A percentile compares a stretch with the other conserved stretches of the same genome.
Conservation (phyloP, 2,797 vertebrate species). For the Chlorospingus semifuscus region DNA sequence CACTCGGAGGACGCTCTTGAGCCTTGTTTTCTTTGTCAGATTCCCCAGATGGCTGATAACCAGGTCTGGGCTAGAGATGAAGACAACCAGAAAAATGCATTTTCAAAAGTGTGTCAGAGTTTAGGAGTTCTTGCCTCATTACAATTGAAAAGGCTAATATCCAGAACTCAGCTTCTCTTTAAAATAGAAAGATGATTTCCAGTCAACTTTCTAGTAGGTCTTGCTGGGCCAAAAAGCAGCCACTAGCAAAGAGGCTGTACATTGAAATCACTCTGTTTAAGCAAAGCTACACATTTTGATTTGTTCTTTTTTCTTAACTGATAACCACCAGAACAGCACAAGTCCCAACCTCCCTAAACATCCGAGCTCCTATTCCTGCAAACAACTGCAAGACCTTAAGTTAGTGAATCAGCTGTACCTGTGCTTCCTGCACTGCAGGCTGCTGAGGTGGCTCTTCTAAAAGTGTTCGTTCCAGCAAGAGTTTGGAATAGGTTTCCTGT, state of each 20-base stretch:
- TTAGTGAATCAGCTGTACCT: conserved; percentile 64
- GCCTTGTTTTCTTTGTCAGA: conserved; percentile 97
- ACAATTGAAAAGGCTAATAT: neutral
- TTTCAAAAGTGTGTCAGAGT: neutral
- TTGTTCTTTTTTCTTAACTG: neutral
- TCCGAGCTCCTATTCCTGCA: neutral
- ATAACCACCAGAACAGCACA: neutral
- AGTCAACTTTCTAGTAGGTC: neutral
- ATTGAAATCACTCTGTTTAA: neutral
- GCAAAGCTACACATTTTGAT: neutral
- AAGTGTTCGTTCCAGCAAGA: conserved; percentile 81
- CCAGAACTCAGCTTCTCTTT: neutral
- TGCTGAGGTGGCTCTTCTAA: conserved; percentile 73
- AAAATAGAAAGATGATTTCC: neutral
- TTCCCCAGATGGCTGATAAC: conserved; percentile 96
- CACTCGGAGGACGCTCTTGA: conserved; percentile 87
- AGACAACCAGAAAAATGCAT: neutral
- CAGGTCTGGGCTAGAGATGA: conserved; percentile 75
- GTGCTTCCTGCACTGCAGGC: conserved; percentile 63
- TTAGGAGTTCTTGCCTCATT: neutral
- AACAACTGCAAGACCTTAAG: neutral
- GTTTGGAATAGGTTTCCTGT: conserved; percentile 89
- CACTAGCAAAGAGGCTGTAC: neutral
- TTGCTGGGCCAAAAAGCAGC: neutral
- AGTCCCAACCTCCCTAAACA: neutral